Percentiles rank a stretch among this genome's conserved stretches.
These are phyloP conservation scores for Pentamera pediparva DNA, from an alignment of 53 echinoderm and acorn worm genomes.

Conservation along the genomic window DNA sequence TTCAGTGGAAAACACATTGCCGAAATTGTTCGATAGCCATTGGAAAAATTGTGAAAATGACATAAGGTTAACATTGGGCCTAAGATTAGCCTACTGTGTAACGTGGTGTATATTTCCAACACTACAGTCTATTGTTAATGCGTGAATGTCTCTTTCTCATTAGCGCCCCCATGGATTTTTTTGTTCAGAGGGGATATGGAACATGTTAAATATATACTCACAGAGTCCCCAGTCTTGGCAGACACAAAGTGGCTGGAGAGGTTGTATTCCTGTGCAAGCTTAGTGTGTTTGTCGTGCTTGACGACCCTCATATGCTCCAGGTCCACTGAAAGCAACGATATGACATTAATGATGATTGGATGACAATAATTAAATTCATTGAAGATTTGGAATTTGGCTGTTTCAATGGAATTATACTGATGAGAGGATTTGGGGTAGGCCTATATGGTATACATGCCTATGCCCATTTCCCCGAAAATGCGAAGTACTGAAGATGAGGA, in stretches of 20 bases:
- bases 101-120: not conserved
- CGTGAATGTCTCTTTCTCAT: not conserved
- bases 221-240: constrained; percentile 87
- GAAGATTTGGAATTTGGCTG: too few species aligned
- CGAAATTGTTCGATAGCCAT: not conserved
- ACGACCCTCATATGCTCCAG: constrained; percentile 91
- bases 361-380: too few species aligned
- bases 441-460: too few species aligned
- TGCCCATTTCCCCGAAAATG: too few species aligned
- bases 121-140: too few species aligned
- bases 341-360: not conserved
- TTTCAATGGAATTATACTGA: too few species aligned
- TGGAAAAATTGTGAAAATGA: not conserved
- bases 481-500: too few species aligned
- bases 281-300: constrained; percentile 78
- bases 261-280: constrained; percentile 56
- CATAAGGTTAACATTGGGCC: not conserved
- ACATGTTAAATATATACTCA: constrained; percentile 36
- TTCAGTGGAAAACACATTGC: not conserved
- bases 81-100: not conserved
- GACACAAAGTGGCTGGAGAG: constrained; percentile 94
- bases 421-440: too few species aligned
- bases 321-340: constrained; percentile 55
- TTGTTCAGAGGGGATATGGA: not conserved
- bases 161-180: not conserved